Evolutionary conservation across 2,888 invertebrate genomes (phyloP), one percentile per base, ranked within the genome.

Genomic region (Parelbella ahira): DNA sequence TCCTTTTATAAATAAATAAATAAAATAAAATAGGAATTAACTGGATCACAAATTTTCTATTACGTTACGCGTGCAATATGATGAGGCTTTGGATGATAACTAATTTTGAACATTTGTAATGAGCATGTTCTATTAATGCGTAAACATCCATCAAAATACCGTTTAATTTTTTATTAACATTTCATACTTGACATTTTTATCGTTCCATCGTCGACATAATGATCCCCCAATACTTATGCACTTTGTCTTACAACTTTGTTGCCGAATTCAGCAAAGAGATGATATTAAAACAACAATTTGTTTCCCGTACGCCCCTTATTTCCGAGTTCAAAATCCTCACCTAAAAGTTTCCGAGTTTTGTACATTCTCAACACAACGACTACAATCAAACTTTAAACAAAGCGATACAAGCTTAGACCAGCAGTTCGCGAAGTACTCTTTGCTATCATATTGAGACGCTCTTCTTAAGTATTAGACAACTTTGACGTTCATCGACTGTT

Each of bases 391-490:
- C 53, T 63, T 68, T 65, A 63, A 72, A 71, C 68, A 71, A 71
- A 64, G 64, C 62, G 63, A 68, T 42, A 28, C 34, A 27, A 42
- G 41, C 34, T 33, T 27, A 21, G 63, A 71, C 50, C 46, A 48
- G 37, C 53, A 49, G 51, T 51, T 50, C 49, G 27, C 4, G 28
- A 54, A 58, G 49, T 52, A 58, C 49, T 57, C 60, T 63, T 66
- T 65, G 58, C 59, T 62, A 60, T 67, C 63, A 66, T 64, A 69
- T 41, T 33, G 68, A 67, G 57, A 56, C 48, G 55, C 37, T 63
- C 60, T 66, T 58, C 54, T 57, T 61, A 60, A 56, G 68, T 63
- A 70, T 80, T 73, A 76, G 60, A 59, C 45, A 78, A 78, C 67
- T 81, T 69, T 63, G 71, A 73, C 66, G 63, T 63, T 51, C 51